phyloP scores from a whole-genome alignment of 2,888 invertebrate species.

The Drosophila sordidula region DNA sequence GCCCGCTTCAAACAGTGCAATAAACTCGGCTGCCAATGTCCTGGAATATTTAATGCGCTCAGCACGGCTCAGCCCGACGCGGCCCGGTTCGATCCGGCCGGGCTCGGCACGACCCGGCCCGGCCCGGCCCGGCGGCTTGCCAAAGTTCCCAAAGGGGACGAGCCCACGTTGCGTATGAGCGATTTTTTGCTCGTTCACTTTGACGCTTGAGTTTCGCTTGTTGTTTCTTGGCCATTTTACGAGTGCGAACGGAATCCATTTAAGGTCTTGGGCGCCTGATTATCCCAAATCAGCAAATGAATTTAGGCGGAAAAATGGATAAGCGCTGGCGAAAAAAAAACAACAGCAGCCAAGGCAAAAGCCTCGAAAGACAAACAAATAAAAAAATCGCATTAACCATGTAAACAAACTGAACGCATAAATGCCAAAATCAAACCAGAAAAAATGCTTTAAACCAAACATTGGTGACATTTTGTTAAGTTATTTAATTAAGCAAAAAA shows the following conservation, averaged over 20 bases:
- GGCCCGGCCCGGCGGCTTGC: neutral
- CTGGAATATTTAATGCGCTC: slow-evolving; percentile 67
- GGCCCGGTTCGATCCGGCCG: neutral
- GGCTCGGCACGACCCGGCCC: neutral
- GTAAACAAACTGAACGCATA: slow-evolving; percentile 17
- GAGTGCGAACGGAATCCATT: slow-evolving; percentile 26
- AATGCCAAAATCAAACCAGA: neutral
- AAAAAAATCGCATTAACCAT: slow-evolving; percentile 25
- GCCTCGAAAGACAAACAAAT: slow-evolving; percentile 45
- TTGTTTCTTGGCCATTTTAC: slow-evolving; percentile 29
- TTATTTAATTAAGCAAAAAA: slow-evolving; percentile 51
- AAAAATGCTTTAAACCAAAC: slow-evolving; percentile 5
- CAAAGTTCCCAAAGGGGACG: slow-evolving; percentile 11
- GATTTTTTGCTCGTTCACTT: slow-evolving; percentile 43
- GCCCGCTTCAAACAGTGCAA: slow-evolving; percentile 39
- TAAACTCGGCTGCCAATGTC: slow-evolving; percentile 52
- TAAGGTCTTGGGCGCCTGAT: slow-evolving; percentile 29
- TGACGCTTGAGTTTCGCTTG: slow-evolving; percentile 10
- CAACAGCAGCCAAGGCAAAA: slow-evolving; percentile 2
- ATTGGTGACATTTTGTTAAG: slow-evolving; percentile 35
- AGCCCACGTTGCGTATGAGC: slow-evolving; percentile 66
- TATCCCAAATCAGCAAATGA: slow-evolving; percentile 58
- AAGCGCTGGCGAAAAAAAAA: slow-evolving; percentile 21
- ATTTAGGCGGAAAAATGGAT: slow-evolving; percentile 49
- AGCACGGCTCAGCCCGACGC: no score